Evolutionary conservation across 1,140 invertebrate genomes (phyloP), one percentile per base, ranked within the genome.

Genomic region (Calephelis virginiensis): DNA sequence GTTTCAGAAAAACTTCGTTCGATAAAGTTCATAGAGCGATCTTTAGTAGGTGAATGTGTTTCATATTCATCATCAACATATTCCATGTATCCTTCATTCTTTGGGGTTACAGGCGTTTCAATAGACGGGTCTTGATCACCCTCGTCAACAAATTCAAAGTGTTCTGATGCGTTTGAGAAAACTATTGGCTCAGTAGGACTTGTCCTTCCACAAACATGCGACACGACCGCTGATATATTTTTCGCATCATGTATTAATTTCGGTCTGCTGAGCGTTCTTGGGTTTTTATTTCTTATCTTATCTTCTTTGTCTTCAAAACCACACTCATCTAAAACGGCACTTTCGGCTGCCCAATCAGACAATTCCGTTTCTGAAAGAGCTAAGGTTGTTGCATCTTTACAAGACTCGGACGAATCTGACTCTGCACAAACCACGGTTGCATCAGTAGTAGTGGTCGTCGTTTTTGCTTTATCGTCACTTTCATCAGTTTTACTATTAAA

Each of bases 291-390:
- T 40, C 79, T 69, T n/a, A 77, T 83, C 7, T 70, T 76, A 6
- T 84, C 80, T 0, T 81, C 77, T 10, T 77, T 82, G 8, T 87
- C 85, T 7, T 87, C 82, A 38, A 82, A 73, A 14, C 70, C 93
- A 61, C 96, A 92, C 77, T 96, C 95, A 68, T 96, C 95, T 5
- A 95, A 94, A 1, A 95, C 95, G 14, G 94, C 94, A 70, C 94
- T 94, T 72, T 97, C 96, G 1, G 94, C 93, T 0, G 95, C 96
- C 96, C 96, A 97, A 83, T 97, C 96, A 0, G 96, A 97, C 10
- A 97, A 87, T 80, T 97, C 96, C 0, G 96, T 96, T 84, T 97
- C 96, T 0, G 96, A 96, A 10, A 96, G 86, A 1, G 94, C 95
- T 12, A 95, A 93, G 0, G 94, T 94, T 0, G 93, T 94, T 1